These are phyloP conservation scores for Acrobasis suavella DNA, from an alignment of 2,888 invertebrate genomes.

Conservation along the genomic window DNA sequence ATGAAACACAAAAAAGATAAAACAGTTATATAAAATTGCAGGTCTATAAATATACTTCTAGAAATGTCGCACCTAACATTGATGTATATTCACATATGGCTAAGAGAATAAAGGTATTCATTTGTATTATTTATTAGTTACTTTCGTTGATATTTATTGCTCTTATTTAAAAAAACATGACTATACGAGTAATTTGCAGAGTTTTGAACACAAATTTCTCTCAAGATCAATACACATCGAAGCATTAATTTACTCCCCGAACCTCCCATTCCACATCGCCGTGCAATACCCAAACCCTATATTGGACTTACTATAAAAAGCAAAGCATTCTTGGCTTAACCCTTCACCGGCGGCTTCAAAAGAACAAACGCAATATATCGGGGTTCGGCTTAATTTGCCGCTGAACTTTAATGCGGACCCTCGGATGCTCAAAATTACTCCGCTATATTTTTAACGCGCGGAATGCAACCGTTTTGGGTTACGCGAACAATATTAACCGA, in stretches of 20 bases:
- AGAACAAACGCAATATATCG: conserved; percentile 82
- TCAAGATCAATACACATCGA: conserved; percentile 4
- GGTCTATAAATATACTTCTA: no score
- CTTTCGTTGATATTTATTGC: no score
- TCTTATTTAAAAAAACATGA: no score
- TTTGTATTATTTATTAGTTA: no score
- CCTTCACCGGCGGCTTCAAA: conserved; percentile 79
- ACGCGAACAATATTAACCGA: conserved; percentile 72
- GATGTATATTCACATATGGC: no score
- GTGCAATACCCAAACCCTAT: conserved; percentile 40
- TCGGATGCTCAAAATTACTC: conserved; percentile 79
- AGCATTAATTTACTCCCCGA: conserved; percentile 22
- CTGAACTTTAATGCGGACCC: conserved; percentile 76
- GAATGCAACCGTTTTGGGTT: conserved; percentile 77
- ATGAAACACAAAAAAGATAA: no score
- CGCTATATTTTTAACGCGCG: conserved; percentile 79
- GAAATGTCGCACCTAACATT: no score
- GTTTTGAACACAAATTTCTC: not conserved
- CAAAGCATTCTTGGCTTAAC: conserved; percentile 83
- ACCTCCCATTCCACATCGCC: conserved; percentile 19
- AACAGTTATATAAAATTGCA: no score
- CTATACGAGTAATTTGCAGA: no score
- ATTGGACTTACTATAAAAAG: conserved; percentile 78
- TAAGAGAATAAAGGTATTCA: no score
- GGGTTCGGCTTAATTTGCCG: conserved; percentile 78